Conservation (phyloP, 2,888 invertebrate genomes). For the Zygaena filipendulae region DNA sequence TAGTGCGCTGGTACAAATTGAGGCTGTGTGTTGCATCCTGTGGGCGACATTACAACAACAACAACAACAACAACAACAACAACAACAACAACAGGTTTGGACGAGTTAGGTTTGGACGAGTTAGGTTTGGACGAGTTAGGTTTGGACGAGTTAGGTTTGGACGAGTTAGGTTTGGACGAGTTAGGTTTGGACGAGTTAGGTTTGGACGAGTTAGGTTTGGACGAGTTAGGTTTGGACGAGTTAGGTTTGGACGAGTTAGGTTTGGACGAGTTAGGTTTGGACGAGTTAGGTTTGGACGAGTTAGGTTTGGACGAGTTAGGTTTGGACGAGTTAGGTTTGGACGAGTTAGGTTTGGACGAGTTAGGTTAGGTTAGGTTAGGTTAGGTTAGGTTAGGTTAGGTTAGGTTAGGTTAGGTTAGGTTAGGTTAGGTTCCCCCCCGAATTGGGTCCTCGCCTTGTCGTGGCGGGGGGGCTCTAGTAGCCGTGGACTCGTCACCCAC, state of each 20-base stretch:
- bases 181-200: conserved; percentile 23
- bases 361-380: conserved; percentile 7
- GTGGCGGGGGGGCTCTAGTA: no score
- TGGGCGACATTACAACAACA: no score
- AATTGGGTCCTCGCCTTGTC: not conserved
- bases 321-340: no score
- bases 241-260: conserved; percentile 1
- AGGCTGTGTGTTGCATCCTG: no score
- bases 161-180: no score
- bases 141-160: conserved; percentile 24
- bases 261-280: conserved; percentile 5
- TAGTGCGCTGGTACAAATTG: no score
- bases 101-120: conserved; percentile 9
- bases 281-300: conserved; percentile 3
- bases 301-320: no score
- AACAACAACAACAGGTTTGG: conserved; percentile 9
- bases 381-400: conserved; percentile 7
- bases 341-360: not conserved
- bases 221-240: not conserved
- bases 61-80: not conserved
- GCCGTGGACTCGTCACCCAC: no score
- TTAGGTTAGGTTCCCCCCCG: conserved; percentile 2
- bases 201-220: conserved; percentile 25
- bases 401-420: conserved; percentile 7
- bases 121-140: conserved; percentile 10